phyloP scores from a whole-genome alignment of 2,113 vertebrate genomes.

The Phalacrocorax brasilianus region DNA sequence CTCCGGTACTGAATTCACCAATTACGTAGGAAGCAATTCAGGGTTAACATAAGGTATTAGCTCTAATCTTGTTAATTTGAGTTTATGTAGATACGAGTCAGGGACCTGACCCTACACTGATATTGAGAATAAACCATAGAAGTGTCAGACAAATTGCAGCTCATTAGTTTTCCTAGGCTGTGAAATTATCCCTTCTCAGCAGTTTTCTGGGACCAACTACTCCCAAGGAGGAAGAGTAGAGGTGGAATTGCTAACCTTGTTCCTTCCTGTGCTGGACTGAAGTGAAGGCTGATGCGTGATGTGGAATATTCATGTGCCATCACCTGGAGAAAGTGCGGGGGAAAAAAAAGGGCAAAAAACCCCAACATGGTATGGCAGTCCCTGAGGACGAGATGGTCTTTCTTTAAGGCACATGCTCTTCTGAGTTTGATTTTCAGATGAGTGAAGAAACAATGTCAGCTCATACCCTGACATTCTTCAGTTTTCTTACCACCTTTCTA shows the following conservation, averaged over 20 bases:
- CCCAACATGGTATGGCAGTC: fast-evolving
- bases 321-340: background rate
- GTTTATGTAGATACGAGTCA: background rate
- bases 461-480: background rate
- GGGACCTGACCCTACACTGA: background rate
- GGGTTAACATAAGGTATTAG: background rate
- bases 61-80: constrained; percentile 2
- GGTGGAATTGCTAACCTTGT: background rate
- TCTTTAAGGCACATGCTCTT: background rate
- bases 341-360: fast-evolving
- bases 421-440: background rate
- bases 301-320: background rate
- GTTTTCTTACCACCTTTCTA: background rate
- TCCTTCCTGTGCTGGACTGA: background rate
- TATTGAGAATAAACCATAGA: background rate
- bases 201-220: background rate
- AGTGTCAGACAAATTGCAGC: background rate
- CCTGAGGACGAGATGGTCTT: background rate
- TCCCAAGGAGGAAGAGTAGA: background rate
- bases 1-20: background rate
- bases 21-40: background rate
- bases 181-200: background rate
- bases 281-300: background rate
- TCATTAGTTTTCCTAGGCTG: background rate
- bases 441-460: background rate